Conservation (phyloP, 2,797 vertebrate genomes). For the Xenops minutus region DNA sequence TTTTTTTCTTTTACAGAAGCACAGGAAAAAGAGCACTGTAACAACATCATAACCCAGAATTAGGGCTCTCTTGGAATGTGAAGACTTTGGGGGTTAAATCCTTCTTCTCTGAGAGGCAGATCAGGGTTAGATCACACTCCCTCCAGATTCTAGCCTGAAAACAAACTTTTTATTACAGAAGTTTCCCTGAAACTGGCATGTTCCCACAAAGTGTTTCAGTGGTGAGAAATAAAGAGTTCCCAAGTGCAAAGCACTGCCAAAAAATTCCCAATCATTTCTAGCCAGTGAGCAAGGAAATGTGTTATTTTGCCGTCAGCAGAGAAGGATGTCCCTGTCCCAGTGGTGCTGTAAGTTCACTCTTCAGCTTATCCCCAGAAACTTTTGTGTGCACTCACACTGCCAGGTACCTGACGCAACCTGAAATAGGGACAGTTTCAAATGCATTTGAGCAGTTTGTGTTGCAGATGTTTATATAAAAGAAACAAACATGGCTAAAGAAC, state of each 20-base stretch:
- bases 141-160: neutral
- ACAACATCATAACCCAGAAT: neutral
- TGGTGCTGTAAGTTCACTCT: neutral
- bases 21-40: neutral
- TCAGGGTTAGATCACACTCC: neutral
- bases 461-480: neutral
- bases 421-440: neutral
- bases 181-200: slow-evolving; percentile 16
- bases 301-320: neutral
- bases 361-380: neutral
- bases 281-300: neutral
- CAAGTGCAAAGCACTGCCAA: neutral
- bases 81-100: slow-evolving; percentile 25
- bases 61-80: neutral
- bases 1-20: neutral
- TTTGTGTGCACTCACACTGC: neutral
- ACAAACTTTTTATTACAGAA: slow-evolving; percentile 29
- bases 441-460: neutral
- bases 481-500: neutral
- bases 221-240: slow-evolving; percentile 52
- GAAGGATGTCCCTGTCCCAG: neutral
- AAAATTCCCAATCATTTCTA: neutral
- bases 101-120: neutral
- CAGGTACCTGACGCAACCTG: neutral
- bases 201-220: slow-evolving; percentile 55